These are phyloP conservation scores for Epinotia ramella DNA, from an alignment of 2,888 invertebrate species.

Conservation along the genomic window DNA sequence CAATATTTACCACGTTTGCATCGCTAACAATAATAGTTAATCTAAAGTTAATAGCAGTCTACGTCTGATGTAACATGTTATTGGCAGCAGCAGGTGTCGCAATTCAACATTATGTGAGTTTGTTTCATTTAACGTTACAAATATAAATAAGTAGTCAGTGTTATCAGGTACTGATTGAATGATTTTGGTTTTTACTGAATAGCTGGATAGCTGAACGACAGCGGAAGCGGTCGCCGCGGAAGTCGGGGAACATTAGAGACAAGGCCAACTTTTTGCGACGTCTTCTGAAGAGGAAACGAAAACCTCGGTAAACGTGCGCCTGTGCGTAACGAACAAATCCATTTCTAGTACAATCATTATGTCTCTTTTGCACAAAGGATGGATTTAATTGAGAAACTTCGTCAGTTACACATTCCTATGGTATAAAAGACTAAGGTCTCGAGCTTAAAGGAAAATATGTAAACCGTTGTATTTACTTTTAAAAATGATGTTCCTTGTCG, in stretches of 20 bases:
- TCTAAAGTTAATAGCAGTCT: no score
- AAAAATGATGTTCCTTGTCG: constrained; percentile 27
- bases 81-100: neutral
- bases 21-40: neutral
- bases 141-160: neutral
- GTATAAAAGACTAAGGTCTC: neutral
- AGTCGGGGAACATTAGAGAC: constrained; percentile 27
- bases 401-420: neutral
- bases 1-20: neutral
- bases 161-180: neutral
- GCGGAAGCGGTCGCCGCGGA: constrained; percentile 39
- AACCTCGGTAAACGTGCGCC: constrained; percentile 31
- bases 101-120: neutral
- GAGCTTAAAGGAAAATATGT: neutral
- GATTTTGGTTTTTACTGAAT: neutral
- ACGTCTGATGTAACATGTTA: no score
- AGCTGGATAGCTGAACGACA: neutral
- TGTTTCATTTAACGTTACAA: no score
- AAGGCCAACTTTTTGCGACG: constrained; percentile 41
- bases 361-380: neutral
- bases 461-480: neutral
- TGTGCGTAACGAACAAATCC: constrained; percentile 37
- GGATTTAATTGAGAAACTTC: neutral
- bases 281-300: constrained; percentile 41
- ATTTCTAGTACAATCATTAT: constrained; percentile 13